Base-by-base conservation (phyloP, 2,888 invertebrate genomes). In the Lochmaea capreae region DNA sequence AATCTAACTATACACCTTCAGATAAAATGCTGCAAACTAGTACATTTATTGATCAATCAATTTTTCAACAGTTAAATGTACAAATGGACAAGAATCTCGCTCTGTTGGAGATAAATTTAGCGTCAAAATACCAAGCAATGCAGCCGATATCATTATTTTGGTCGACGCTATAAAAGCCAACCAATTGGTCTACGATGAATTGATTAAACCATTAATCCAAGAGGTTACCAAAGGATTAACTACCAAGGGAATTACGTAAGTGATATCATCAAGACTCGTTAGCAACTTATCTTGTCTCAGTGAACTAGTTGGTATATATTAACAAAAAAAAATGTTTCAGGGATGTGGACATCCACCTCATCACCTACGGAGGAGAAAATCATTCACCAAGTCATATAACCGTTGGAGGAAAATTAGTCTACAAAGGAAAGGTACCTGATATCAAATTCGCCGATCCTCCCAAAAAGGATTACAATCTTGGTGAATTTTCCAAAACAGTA, bases 71-170 rank as follows among this genome's bases (percentile, higher is more conserved):
- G 89, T 85, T 26, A 84, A 83, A 78, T 91, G 91, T 82, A 85
- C 85, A 63, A 88, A 89, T 65, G 86, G 88, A 6, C 87, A 87
- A 6, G 81, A 84, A 73, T 74, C 83, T 2, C 85, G 89, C 46
- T 86, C 88, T 5, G 79, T 93, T 0, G 93, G 92, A 0, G 92
- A 93, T 14, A 87, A 85, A 18, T 93, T 92, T 84, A 90, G 90
- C 67, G 88, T 92, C 0, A 92, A 92, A 81, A 84, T 90, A 39
- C 94, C 95, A 0, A 90, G 89, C 76, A 93, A 93, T 76, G 90
- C 94, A 77, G 96, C 95, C 1, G 97, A 97, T 83, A 89, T 97
- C 72, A 88, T 97, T 0, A 89, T 97, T 71, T 89, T 94, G 1
- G 90, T 97, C 11, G 96, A 97, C 65, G 90, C 92, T 76, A 85